Base-by-base conservation (phyloP, 1,140 invertebrate species). In the Elysia chlorotica region DNA sequence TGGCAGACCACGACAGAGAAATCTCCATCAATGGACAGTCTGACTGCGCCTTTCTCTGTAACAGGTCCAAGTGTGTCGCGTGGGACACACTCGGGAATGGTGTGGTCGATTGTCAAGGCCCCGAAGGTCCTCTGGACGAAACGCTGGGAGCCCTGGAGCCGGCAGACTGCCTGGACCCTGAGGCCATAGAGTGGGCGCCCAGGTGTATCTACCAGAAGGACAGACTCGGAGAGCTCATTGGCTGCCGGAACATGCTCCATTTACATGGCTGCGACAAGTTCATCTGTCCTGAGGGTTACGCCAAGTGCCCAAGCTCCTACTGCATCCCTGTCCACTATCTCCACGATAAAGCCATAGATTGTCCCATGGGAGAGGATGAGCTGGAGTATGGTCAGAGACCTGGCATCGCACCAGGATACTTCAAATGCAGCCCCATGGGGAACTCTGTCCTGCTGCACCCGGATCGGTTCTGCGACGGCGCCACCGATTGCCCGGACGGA, bases 81-180 rank as follows among this genome's bases (percentile, higher is more conserved):
- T 4, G 25, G 23, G 2, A 35, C 14, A 37, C 48, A 30, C 37
- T 65, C 30, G 36, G 36, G 3, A 30, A 65, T 19, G 28, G 28
- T 5, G 3, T 38, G 36, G 23, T 65, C 19, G 59, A 62, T 3
- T 62, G 59, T 35, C 21, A 19, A 31, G 63, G 63, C 1, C 63
- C 36, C 37, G 63, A 65, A 30, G 63, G 63, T 1, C 63, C 63
- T 2, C n/a, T 65, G 10, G 63, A 65, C 23, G 63, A 65, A 65
- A 37, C 37, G 1, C 14, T 65, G 23, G 63, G 63, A 6, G 37
- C 35, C 4, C 19, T 65, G 36, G 36, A 65, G 25, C 19, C 3
- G 1, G 23, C 2, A 17, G 37, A 5, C 31, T 62, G 59, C 59
- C 59, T 35, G 3, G 3, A 3, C n/a, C n/a, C n/a, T n/a, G n/a